Conservation (phyloP, 2,113 vertebrate genomes). For the Thamnaconus septentrionalis region DNA sequence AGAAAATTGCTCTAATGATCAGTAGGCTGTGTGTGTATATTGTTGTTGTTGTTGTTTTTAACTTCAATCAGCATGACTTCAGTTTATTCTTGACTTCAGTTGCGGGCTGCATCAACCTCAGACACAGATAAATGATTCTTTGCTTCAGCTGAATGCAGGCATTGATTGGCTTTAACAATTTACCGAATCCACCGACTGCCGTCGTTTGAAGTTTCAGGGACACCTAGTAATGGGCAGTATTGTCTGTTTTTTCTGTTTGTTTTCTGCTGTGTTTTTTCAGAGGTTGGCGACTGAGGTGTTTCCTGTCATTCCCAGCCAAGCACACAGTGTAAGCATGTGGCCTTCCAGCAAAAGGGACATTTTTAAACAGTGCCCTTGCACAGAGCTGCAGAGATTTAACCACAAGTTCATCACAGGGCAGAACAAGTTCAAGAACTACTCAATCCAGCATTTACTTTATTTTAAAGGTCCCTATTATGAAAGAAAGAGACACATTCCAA, state of each 20-base stretch:
- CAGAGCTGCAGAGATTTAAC: neutral
- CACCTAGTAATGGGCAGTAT: neutral
- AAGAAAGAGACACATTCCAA: too few relatives aligned
- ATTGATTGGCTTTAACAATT: neutral
- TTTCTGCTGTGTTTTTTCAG: neutral
- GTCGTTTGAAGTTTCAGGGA: too few relatives aligned
- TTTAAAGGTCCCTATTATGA: too few relatives aligned
- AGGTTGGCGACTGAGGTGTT: neutral
- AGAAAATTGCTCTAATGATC: too few relatives aligned
- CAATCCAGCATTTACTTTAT: too few relatives aligned
- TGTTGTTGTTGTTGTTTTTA: too few relatives aligned
- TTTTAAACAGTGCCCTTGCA: neutral
- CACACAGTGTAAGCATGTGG: neutral
- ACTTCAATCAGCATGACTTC: neutral
- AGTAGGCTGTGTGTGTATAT: too few relatives aligned
- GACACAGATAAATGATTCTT: neutral
- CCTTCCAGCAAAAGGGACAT: neutral
- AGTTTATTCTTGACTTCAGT: slow-evolving; percentile 9
- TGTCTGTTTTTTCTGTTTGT: neutral
- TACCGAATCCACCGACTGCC: too few relatives aligned
- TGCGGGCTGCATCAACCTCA: neutral
- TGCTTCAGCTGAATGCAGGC: neutral
- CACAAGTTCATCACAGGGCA: too few relatives aligned
- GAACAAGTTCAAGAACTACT: too few relatives aligned
- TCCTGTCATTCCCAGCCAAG: neutral